Evolutionary conservation across 2,113 vertebrate genomes (phyloP), one percentile per base, ranked within the genome.

Genomic region (Scophthalmus maximus): DNA sequence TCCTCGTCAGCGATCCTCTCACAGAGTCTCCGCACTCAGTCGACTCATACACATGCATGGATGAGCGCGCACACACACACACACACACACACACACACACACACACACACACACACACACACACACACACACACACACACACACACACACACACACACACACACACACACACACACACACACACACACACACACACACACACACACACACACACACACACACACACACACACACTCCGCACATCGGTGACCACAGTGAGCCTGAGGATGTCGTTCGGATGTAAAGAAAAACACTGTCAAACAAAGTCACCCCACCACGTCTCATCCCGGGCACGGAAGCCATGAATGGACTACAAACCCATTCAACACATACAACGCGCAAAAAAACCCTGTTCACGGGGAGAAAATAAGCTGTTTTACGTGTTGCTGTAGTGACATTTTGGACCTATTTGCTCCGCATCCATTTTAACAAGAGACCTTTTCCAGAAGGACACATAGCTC

Each of bases 281-380:
- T 74, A 86, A 78, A 58, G 70, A 76, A 62, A 81, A 74, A 58
- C 23, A 64, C 44, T 72, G 79, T 74, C 65, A 83, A 87, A 79
- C 77, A 32, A 78, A 63, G 73, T 73, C 11, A 78, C n/a, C 4
- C 2, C 1, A 61, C 6, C 23, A 40, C 17, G n/a, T 56, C 53
- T 78, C 25, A 32, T 65, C 20, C 10, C 15, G 4, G 29, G 68
- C 42, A 51, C 26, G n/a, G 27, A 63, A 56, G n/a, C 70, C 70
- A 22, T 57, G 68, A 83, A 69, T 7, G n/a, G 29, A 32, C 14
- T 36, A n/a, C n/a, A n/a, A 27, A 73, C 52, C 34, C 36, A 27
- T 26, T 66, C 11, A 79, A 8, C 29, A 42, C 36, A 27, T 15
- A 12, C 20, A 57, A 57, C 11, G 38, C 11, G 0, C 6, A 26